Percentiles rank a stretch among this genome's conserved stretches.
These are phyloP conservation scores for Sphecodes monilicornis DNA, from an alignment of 2,888 invertebrate species.

Conservation along the genomic window DNA sequence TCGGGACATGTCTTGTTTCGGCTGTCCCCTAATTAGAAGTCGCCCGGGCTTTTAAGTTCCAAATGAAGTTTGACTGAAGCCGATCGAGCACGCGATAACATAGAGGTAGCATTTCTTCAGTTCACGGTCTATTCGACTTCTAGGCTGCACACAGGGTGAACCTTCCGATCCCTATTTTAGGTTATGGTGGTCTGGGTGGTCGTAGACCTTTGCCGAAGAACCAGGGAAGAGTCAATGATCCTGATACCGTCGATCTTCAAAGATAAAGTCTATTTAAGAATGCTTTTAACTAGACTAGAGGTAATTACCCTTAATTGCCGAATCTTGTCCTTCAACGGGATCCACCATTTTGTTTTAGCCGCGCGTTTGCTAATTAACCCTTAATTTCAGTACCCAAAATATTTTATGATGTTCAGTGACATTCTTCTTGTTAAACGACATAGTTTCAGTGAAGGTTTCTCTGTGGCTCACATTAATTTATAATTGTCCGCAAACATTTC, in stretches of 20 bases:
- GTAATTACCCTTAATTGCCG: conserved; percentile 75
- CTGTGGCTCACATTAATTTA: no score
- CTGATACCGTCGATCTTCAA: conserved; percentile 74
- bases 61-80: conserved; percentile 75
- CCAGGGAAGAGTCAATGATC: conserved; percentile 51
- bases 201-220: conserved; percentile 24
- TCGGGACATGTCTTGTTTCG: conserved; percentile 81
- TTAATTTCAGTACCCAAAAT: background rate
- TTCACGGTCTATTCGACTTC: conserved; percentile 56
- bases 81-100: conserved; percentile 65
- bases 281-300: conserved; percentile 78
- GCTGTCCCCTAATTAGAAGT: conserved; percentile 82
- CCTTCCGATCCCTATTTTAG: conserved; percentile 10
- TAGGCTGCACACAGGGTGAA: conserved; percentile 38
- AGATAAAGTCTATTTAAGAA: conserved; percentile 82
- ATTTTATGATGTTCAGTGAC: background rate
- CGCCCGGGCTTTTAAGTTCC: conserved; percentile 76
- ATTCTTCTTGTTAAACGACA: no score
- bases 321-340: conserved; percentile 63
- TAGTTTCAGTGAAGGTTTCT: no score
- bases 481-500: no score
- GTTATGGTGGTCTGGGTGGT: conserved; percentile 29
- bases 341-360: background rate
- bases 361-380: background rate
- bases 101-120: conserved; percentile 58